Percentiles rank a stretch among this genome's conserved stretches.
phyloP scores from a whole-genome alignment of 2,797 vertebrate species.

The Myioborus melanocephalus region DNA sequence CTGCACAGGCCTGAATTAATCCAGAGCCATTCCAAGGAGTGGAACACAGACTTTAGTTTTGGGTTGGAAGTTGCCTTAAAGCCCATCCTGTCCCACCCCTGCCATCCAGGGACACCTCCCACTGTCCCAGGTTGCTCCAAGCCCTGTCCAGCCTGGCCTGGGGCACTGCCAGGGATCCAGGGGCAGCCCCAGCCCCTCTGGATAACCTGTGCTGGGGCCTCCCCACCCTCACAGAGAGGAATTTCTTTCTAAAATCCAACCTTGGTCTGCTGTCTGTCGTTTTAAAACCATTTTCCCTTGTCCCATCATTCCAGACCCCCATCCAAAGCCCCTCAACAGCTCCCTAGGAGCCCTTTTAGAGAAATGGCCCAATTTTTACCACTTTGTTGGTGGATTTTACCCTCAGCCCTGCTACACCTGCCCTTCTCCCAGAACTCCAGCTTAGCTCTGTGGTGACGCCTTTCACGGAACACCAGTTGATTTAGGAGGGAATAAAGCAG shows the following conservation, averaged over 20 bases:
- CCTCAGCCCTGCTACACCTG: background rate
- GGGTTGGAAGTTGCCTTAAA: background rate
- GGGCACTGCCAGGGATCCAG: background rate
- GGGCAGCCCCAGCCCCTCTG: background rate
- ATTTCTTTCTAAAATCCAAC: background rate
- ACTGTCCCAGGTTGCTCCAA: background rate
- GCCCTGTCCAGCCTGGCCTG: fast-evolving
- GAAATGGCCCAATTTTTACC: background rate
- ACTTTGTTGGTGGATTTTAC: background rate
- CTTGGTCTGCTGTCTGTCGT: too few relatives aligned
- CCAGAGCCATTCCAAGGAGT: background rate
- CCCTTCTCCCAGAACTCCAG: background rate
- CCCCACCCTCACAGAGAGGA: fast-evolving
- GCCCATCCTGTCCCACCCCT: fast-evolving
- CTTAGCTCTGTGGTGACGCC: fast-evolving
- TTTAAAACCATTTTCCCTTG: background rate
- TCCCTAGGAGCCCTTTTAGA: background rate
- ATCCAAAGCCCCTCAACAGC: background rate
- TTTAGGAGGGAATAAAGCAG: background rate
- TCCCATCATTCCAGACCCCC: background rate
- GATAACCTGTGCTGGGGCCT: background rate
- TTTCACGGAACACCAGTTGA: background rate
- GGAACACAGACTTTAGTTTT: background rate
- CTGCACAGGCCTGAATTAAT: background rate
- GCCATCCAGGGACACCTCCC: background rate